These are phyloP conservation scores for Reinhardtius hippoglossoides DNA, from an alignment of 2,113 vertebrate species.

Conservation along the genomic window DNA sequence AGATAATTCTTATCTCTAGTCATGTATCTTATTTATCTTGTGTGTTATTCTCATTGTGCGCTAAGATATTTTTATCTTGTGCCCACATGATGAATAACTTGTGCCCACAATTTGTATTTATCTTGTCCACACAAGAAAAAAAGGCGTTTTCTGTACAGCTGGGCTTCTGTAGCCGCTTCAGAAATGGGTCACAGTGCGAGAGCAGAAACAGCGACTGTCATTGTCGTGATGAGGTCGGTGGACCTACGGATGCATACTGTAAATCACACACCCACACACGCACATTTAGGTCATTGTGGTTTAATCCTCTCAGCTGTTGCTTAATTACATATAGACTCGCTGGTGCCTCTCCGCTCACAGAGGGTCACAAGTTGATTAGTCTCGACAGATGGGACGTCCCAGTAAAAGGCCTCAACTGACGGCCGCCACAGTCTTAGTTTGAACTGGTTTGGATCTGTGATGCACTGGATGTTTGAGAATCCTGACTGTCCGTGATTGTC, in stretches of 20 bases:
- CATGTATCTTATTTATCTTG: no score
- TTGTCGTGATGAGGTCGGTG: conserved; percentile 39
- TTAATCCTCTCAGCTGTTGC: conserved; percentile 65
- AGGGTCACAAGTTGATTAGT: conserved; percentile 28
- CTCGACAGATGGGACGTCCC: conserved; percentile 22
- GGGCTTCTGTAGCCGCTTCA: conserved; percentile 11
- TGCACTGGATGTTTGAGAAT: neutral
- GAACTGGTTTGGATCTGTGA: neutral
- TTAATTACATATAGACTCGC: conserved; percentile 59
- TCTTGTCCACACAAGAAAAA: no score
- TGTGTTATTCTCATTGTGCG: no score
- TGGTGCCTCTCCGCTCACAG: conserved; percentile 34
- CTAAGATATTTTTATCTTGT: no score
- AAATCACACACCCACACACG: conserved; percentile 22
- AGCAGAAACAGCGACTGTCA: conserved; percentile 3
- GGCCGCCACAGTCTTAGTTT: neutral
- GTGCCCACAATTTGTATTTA: no score
- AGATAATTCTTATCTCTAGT: no score
- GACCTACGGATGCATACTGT: conserved; percentile 28
- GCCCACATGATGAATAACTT: no score
- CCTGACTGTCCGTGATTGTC: neutral
- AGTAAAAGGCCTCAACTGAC: neutral
- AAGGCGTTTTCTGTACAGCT: no score
- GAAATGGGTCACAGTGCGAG: conserved; percentile 47
- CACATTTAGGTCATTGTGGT: conserved; percentile 63